Conservation (phyloP, 2,113 vertebrate genomes). For the Pluvialis apricaria region DNA sequence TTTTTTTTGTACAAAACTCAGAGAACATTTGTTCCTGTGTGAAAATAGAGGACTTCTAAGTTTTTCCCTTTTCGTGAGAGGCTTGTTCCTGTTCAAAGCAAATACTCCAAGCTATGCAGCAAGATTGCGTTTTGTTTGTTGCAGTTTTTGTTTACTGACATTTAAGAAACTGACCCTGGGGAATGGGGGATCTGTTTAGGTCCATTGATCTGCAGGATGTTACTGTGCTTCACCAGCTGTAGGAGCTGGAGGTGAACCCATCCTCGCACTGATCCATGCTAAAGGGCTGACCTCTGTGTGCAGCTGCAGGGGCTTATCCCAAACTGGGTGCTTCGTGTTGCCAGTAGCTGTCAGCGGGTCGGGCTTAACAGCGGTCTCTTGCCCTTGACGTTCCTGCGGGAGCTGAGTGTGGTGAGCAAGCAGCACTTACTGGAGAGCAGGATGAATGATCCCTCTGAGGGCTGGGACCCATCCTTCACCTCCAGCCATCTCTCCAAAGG, state of each 20-base stretch:
- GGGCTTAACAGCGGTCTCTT: too few species aligned
- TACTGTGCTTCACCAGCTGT: not conserved
- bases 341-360: accelerated
- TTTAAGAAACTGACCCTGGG: not conserved
- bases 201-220: accelerated
- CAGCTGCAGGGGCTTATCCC: not conserved
- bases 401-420: not conserved
- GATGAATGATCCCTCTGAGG: too few species aligned
- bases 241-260: not conserved
- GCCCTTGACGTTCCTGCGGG: accelerated
- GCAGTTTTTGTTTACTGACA: not conserved
- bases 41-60: not conserved
- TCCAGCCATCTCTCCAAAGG: not conserved
- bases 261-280: accelerated
- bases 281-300: not conserved
- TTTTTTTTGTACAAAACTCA: not conserved
- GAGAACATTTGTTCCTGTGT: too few species aligned
- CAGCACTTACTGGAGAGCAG: too few species aligned
- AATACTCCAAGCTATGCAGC: accelerated
- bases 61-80: too few species aligned
- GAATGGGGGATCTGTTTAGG: not conserved
- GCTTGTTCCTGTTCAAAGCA: not conserved
- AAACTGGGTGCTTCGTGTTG: accelerated
- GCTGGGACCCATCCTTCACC: not conserved
- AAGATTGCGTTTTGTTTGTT: not conserved